Conservation (phyloP, 1,140 invertebrate genomes). For the Drosophila ogumai region DNA sequence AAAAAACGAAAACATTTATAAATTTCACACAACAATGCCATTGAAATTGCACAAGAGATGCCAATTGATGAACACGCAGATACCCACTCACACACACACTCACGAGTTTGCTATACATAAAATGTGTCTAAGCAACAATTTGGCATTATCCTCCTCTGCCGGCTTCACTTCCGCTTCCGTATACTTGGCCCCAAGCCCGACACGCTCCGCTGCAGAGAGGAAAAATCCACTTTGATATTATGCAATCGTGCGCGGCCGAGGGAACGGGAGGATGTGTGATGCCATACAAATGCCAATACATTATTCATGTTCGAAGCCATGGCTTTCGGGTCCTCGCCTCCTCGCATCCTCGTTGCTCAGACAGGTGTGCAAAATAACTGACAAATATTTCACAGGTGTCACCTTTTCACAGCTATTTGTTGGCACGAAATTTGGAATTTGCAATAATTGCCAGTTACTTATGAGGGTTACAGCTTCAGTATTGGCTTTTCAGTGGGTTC, state of each 20-base stretch:
- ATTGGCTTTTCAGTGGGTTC: slow-evolving; percentile 7
- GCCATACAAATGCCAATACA: slow-evolving; percentile 50
- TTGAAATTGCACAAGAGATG: slow-evolving; percentile 36
- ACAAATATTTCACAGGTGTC: slow-evolving; percentile 71
- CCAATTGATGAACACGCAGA: slow-evolving; percentile 14
- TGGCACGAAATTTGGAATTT: slow-evolving; percentile 6
- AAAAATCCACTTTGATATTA: slow-evolving; percentile 72
- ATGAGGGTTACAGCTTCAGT: neutral
- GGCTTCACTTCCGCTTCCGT: slow-evolving; percentile 26
- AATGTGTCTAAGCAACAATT: slow-evolving; percentile 57
- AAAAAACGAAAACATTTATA: slow-evolving; percentile 42
- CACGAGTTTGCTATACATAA: slow-evolving; percentile 13
- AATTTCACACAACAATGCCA: slow-evolving; percentile 64
- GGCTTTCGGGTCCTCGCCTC: slow-evolving; percentile 16
- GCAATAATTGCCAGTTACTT: slow-evolving; percentile 23
- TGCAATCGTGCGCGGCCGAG: slow-evolving; percentile 63
- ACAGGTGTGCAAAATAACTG: slow-evolving; percentile 79
- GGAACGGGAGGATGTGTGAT: slow-evolving; percentile 11
- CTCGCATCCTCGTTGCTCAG: slow-evolving; percentile 39
- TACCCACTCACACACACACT: slow-evolving; percentile 7
- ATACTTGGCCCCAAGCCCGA: slow-evolving; percentile 23
- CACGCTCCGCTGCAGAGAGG: slow-evolving; percentile 43
- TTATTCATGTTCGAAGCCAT: slow-evolving; percentile 60
- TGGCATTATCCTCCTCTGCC: slow-evolving; percentile 32
- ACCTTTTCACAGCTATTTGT: slow-evolving; percentile 45